phyloP scores from a whole-genome alignment of 2,113 vertebrate species.

The Ceyx margarethae region DNA sequence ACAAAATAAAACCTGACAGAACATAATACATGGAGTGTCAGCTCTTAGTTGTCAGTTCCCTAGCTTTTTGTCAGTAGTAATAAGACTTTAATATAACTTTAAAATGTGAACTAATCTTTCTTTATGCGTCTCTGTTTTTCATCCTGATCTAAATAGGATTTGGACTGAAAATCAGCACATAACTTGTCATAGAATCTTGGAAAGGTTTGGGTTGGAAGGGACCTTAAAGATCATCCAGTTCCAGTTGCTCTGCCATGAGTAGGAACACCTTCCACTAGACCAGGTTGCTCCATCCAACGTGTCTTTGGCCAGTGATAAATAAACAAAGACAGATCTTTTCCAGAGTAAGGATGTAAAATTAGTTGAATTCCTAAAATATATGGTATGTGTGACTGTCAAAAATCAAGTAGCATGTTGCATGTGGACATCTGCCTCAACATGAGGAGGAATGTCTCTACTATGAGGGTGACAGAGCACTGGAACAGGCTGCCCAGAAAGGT shows the following conservation, averaged over 20 bases:
- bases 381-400: not conserved
- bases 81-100: not conserved
- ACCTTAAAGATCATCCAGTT: not conserved
- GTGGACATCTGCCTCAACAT: not conserved
- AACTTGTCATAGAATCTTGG: not conserved
- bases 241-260: not conserved
- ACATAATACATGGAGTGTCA: not conserved
- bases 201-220: not conserved
- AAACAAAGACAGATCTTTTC: not conserved
- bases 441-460: too few relatives aligned
- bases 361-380: not conserved
- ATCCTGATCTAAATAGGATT: not conserved
- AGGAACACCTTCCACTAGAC: not conserved
- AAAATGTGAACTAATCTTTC: not conserved
- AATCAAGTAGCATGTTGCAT: not conserved
- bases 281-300: not conserved
- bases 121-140: not conserved
- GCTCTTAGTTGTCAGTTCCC: not conserved
- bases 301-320: not conserved
- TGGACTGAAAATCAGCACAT: not conserved
- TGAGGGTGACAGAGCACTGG: too few relatives aligned
- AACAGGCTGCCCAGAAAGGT: too few relatives aligned
- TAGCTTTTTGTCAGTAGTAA: not conserved
- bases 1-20: slow-evolving; percentile 2
- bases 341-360: not conserved